phyloP scores from a whole-genome alignment of 1,140 invertebrate species.

The Lepidostoma basale region DNA sequence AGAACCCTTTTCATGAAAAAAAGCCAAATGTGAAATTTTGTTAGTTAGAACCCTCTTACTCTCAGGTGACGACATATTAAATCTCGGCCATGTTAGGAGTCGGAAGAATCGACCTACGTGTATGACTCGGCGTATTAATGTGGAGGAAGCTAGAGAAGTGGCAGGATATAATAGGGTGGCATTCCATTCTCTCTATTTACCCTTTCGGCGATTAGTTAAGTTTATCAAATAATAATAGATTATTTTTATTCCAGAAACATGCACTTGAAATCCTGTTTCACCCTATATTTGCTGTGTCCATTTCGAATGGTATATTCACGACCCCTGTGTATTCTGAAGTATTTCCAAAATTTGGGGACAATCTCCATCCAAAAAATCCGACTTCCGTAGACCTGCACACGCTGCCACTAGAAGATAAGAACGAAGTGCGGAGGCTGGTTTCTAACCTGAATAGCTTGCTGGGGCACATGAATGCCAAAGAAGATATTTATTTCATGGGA shows the following conservation, averaged over 20 bases:
- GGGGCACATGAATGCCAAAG: conserved; percentile 64
- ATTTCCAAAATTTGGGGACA: conserved; percentile 64
- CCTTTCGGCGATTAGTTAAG: no score
- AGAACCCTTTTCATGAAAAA: no score
- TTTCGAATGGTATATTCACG: conserved; percentile 67
- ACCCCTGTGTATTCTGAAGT: conserved; percentile 67
- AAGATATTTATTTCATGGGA: conserved; percentile 71
- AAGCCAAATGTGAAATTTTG: no score
- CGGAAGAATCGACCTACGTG: no score
- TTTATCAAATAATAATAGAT: background rate
- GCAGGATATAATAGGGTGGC: no score
- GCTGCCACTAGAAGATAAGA: conserved; percentile 50
- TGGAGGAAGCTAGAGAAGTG: no score
- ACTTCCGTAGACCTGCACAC: conserved; percentile 57
- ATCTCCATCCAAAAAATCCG: conserved; percentile 53
- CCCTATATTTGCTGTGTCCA: conserved; percentile 66
- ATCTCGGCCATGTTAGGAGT: no score
- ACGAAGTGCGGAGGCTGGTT: conserved; percentile 55
- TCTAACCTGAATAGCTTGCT: conserved; percentile 66
- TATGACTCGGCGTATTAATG: no score
- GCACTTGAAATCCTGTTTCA: conserved; percentile 66
- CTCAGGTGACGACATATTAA: no score
- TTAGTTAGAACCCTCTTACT: no score
- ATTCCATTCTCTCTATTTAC: no score
- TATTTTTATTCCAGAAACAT: conserved; percentile 56